A percentile compares a stretch with the other conserved stretches of the same genome.
These are phyloP conservation scores for Chrysolina oricalcia DNA, from an alignment of 2,888 invertebrate genomes.

Conservation along the genomic window DNA sequence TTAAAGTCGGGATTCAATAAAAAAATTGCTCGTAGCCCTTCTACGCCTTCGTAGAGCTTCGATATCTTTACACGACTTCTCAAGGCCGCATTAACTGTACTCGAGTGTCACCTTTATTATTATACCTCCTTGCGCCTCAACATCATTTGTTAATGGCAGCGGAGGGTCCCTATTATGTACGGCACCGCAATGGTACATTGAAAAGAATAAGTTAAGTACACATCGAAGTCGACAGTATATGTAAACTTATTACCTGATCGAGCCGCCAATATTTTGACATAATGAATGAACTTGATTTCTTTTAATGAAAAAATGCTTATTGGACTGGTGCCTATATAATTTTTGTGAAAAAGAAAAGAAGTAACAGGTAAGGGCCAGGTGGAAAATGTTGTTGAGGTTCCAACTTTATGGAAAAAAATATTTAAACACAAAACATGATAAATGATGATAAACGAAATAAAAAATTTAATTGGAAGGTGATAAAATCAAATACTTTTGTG, in stretches of 20 bases:
- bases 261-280: slow-evolving; percentile 17
- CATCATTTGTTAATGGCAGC: slow-evolving; percentile 14
- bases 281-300: neutral
- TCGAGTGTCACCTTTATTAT: slow-evolving; percentile 9
- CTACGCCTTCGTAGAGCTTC: no score
- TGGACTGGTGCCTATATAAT: no score
- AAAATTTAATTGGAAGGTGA: no score
- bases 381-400: no score
- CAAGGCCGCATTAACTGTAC: slow-evolving; percentile 19
- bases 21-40: no score
- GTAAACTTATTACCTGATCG: neutral
- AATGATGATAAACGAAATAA: no score
- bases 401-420: no score
- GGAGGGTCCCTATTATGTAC: slow-evolving; percentile 16
- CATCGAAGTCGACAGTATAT: neutral
- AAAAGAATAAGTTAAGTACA: slow-evolving; percentile 8
- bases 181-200: neutral
- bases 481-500: no score
- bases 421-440: no score
- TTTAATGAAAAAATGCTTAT: neutral
- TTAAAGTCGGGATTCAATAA: no score
- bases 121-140: slow-evolving; percentile 9
- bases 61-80: slow-evolving; percentile 23
- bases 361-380: no score
- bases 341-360: no score